A percentile compares a stretch with the other conserved stretches of the same genome.
Conservation (phyloP, 2,888 invertebrate genomes). For the Mythimna vitellina region DNA sequence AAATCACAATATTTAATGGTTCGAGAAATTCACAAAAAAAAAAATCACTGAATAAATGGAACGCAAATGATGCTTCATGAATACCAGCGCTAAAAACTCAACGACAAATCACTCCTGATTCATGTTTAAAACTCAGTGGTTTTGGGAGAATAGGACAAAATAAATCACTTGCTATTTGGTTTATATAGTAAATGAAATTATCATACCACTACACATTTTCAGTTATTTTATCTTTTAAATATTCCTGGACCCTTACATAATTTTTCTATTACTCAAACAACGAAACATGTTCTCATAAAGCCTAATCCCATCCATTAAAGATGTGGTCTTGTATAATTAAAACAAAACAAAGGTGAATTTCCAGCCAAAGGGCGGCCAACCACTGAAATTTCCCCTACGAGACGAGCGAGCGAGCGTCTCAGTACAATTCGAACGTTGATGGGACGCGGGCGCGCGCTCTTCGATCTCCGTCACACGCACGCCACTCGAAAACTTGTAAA, state of each 20-base stretch:
- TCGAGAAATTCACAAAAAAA: neutral
- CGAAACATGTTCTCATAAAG: neutral
- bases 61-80: neutral
- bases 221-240: neutral
- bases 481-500: constrained; percentile 67
- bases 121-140: too few species aligned
- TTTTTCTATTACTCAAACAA: neutral
- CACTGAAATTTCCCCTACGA: constrained; percentile 62
- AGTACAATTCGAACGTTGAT: constrained; percentile 74
- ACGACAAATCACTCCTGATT: neutral
- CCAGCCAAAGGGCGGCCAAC: constrained; percentile 56
- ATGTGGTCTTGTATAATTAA: constrained; percentile 45
- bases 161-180: neutral
- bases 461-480: constrained; percentile 50
- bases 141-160: too few species aligned
- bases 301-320: constrained; percentile 18
- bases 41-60: neutral
- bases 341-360: constrained; percentile 44
- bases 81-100: constrained; percentile 10
- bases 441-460: constrained; percentile 70
- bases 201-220: too few species aligned
- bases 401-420: constrained; percentile 58
- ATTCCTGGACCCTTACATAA: neutral
- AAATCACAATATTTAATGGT: neutral
- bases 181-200: constrained; percentile 66